Evolutionary conservation across 35 echinoderm and acorn worm species (phyloP), one percentile per base, ranked within the genome.

Genomic region (Ophiothrix spiculata): DNA sequence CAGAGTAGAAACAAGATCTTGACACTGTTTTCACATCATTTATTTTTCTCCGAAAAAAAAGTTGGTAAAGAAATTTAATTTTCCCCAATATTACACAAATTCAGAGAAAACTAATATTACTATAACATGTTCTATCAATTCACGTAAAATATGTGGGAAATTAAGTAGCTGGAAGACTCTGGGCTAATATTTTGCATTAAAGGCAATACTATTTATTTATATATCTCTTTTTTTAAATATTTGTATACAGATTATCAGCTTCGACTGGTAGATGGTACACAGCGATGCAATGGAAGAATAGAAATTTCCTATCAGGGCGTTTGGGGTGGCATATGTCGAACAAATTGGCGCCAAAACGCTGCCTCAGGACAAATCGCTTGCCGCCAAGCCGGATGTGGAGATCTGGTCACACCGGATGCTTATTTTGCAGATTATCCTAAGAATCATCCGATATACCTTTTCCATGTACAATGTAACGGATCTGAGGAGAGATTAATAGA

Each of bases 161-260:
- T n/a, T n/a, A n/a, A n/a, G n/a, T n/a, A n/a, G n/a, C n/a, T n/a
- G n/a, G n/a, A n/a, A n/a, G n/a, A n/a, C n/a, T n/a, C n/a, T n/a
- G n/a, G n/a, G n/a, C n/a, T n/a, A n/a, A n/a, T n/a, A n/a, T n/a
- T n/a, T n/a, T n/a, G n/a, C n/a, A n/a, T n/a, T n/a, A n/a, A n/a
- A n/a, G n/a, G n/a, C n/a, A n/a, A n/a, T n/a, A n/a, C n/a, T n/a
- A n/a, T n/a, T n/a, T n/a, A n/a, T n/a, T n/a, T n/a, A n/a, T n/a
- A n/a, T n/a, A n/a, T n/a, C n/a, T n/a, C n/a, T n/a, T n/a, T n/a
- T n/a, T n/a, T n/a, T n/a, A n/a, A n/a, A n/a, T n/a, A n/a, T n/a
- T n/a, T n/a, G n/a, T n/a, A n/a, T n/a, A n/a, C n/a, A 69, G 60
- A 69, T 69, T 69, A 69, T n/a, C 17, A 69, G 23, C 60, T 69